Conservation (phyloP, 2,113 vertebrate species). For the Corapipo altera region DNA sequence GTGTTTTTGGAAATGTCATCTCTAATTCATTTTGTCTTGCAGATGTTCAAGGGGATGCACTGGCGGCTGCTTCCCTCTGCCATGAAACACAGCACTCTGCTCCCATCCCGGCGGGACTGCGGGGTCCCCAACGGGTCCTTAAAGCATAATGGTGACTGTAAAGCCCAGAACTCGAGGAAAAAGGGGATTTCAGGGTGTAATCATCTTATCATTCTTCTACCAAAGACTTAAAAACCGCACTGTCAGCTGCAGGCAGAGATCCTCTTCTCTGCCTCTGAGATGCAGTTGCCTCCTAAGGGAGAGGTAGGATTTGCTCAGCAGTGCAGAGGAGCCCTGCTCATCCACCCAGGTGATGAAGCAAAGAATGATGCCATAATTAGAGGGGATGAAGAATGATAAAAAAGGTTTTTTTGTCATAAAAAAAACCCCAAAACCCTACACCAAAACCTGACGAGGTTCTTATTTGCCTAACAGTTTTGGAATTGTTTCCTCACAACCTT, state of each 20-base stretch:
- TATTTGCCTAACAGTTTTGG: not conserved
- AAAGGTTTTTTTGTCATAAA: not conserved
- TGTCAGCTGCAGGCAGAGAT: not conserved
- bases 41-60: not conserved
- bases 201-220: not conserved
- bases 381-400: not conserved
- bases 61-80: not conserved
- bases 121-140: not conserved
- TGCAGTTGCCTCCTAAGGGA: not conserved
- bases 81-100: not conserved
- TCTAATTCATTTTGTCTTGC: slow-evolving; percentile 6
- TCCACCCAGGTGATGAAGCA: not conserved
- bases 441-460: not conserved
- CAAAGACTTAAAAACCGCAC: not conserved
- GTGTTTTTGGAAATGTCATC: not conserved
- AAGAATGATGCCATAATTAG: not conserved
- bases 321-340: not conserved
- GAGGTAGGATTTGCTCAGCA: not conserved
- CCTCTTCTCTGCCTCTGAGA: not conserved
- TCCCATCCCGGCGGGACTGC: rapidly evolving
- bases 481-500: not conserved
- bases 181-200: not conserved
- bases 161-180: not conserved
- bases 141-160: not conserved
- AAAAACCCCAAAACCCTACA: not conserved